Evolutionary conservation across 1,140 invertebrate genomes (phyloP).

Genomic region (Micrasema minimum): DNA sequence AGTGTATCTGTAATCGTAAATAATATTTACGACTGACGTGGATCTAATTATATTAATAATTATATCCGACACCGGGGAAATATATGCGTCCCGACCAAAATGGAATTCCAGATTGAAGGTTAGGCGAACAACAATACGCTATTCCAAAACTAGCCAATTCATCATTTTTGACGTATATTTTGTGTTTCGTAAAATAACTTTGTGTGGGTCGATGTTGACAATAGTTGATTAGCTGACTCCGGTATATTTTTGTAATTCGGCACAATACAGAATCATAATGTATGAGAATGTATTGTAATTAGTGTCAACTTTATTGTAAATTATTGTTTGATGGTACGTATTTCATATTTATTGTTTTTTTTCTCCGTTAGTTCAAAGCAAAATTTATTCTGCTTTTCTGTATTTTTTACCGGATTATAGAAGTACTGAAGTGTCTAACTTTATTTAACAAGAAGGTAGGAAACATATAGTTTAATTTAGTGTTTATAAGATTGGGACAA

Average conservation of each 20-base stretch:
- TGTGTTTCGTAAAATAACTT: slow-evolving; percentile 34
- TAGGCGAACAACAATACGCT: slow-evolving; percentile 22
- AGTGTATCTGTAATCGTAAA: slow-evolving; percentile 22
- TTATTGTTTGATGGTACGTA: neutral
- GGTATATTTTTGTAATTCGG: slow-evolving; percentile 20
- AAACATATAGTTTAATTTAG: no score
- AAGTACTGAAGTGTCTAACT: no score
- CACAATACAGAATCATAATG: slow-evolving; percentile 24
- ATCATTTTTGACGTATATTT: slow-evolving; percentile 35
- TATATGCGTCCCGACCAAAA: slow-evolving; percentile 26
- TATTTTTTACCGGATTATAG: neutral
- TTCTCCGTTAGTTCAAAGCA: neutral
- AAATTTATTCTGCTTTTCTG: neutral
- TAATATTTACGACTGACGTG: slow-evolving; percentile 22
- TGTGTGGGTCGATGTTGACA: slow-evolving; percentile 36
- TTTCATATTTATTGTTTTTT: neutral
- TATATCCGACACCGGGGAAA: slow-evolving; percentile 27
- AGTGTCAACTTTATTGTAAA: slow-evolving; percentile 24
- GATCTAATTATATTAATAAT: slow-evolving; percentile 34
- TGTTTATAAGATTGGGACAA: no score
- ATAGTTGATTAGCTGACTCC: slow-evolving; percentile 33
- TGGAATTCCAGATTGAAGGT: slow-evolving; percentile 21
- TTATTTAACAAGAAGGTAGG: no score
- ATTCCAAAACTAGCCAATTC: slow-evolving; percentile 28
- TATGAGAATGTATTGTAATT: slow-evolving; percentile 24